Percentiles rank a stretch among this genome's conserved stretches.
These are phyloP conservation scores for Tenebrosternarchus preto DNA, from an alignment of 2,113 vertebrate genomes.

Conservation along the genomic window DNA sequence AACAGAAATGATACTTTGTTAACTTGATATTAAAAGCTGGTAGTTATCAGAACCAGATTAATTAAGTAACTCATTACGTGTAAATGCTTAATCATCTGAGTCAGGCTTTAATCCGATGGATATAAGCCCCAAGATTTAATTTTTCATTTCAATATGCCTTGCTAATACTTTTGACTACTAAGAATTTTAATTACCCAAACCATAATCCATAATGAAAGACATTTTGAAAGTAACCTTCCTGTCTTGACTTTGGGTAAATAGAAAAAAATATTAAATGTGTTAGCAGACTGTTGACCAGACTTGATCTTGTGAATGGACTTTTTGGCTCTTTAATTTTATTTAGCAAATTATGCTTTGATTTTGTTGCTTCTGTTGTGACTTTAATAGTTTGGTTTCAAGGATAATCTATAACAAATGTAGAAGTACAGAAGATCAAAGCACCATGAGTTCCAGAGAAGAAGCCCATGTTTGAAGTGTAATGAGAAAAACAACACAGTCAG, in stretches of 20 bases:
- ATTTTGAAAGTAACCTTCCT: background rate
- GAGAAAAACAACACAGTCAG: background rate
- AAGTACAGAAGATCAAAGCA: background rate
- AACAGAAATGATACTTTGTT: background rate
- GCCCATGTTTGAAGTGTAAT: constrained; percentile 8
- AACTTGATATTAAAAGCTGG: background rate
- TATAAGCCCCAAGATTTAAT: background rate
- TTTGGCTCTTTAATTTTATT: constrained; percentile 16
- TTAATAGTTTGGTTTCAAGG: background rate
- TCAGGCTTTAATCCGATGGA: background rate
- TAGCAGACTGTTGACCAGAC: no score
- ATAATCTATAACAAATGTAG: background rate
- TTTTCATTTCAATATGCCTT: background rate
- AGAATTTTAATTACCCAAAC: background rate
- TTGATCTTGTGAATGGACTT: background rate
- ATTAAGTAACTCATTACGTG: background rate
- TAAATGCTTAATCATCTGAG: background rate
- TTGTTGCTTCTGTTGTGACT: background rate
- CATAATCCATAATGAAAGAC: background rate
- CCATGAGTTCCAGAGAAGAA: no score
- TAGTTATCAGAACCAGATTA: background rate
- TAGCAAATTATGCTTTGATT: constrained; percentile 28
- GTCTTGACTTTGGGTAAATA: background rate
- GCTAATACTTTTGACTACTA: background rate
- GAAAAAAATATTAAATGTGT: background rate